Evolutionary conservation across 64 coral and sea anemone genomes (phyloP).

Genomic region (Montipora sp.): DNA sequence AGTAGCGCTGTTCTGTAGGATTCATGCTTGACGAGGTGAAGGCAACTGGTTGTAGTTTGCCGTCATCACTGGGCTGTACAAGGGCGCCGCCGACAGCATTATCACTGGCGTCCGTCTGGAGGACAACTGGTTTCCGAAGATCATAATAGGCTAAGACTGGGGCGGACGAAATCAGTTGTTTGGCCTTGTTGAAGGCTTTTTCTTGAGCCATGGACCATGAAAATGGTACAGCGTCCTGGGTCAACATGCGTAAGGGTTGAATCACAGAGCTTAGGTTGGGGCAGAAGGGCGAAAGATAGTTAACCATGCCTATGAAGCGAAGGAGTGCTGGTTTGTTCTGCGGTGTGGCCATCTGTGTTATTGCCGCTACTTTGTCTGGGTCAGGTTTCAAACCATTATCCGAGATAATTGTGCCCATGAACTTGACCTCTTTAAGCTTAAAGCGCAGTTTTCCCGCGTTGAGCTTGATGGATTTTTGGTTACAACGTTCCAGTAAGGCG

Average conservation of each 20-base stretch:
- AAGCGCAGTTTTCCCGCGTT: no score
- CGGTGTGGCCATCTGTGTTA: slow-evolving; percentile 41
- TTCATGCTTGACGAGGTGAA: no score
- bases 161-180: slow-evolving; percentile 53
- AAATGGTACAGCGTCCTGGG: no score
- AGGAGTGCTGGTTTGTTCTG: slow-evolving; percentile 54
- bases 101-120: slow-evolving; percentile 44
- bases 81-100: slow-evolving; percentile 30
- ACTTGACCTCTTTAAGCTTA: background rate
- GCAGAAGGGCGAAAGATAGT: slow-evolving; percentile 32
- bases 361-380: slow-evolving; percentile 56
- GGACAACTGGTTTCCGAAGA: slow-evolving; percentile 39
- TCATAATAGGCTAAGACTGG: slow-evolving; percentile 61
- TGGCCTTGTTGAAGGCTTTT: no score
- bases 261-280: slow-evolving; percentile 24
- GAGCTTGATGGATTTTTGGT: no score
- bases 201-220: no score
- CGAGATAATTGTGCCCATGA: background rate
- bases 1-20: no score
- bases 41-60: slow-evolving; percentile 9
- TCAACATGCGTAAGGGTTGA: slow-evolving; percentile 25
- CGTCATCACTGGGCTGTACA: slow-evolving; percentile 45
- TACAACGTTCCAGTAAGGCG: no score
- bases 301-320: slow-evolving; percentile 25
- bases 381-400: slow-evolving; percentile 48